Base-by-base conservation (phyloP, 2,797 vertebrate species). In the Schizopygopsis pylzovi region DNA sequence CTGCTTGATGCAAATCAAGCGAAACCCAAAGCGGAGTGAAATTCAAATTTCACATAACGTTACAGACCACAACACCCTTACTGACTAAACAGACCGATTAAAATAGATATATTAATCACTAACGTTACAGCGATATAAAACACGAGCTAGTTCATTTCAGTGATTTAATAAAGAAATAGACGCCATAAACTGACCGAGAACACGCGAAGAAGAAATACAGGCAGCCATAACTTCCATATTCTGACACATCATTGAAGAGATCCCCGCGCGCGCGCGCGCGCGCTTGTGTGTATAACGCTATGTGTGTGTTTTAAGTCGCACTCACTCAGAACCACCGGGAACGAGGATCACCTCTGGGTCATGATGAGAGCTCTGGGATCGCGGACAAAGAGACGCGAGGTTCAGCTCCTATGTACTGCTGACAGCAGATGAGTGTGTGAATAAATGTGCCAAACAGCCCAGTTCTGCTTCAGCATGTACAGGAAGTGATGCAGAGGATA, bases 281-380 rank as follows among this genome's bases (percentile, higher is more conserved):
- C 8, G 22, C 7, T 49, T 6, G 65, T n/a, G 16, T 16, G 63
- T 47, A 25, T 39, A 13, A 20, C 25, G 6, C 4, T 4, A 2
- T 41, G 8, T 25, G 4, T 37, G 63, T 54, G 18, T 45, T 9
- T 6, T 18, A 79, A 83, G 88, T 91, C 93, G 92, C 93, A 94
- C 94, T 94, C 92, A 91, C 89, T 95, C 95, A 96, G 95, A 95
- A 94, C 94, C 95, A 95, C 95, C 95, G 89, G 95, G 93, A 93
- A 88, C 90, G 92, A 95, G 91, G 94, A 96, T 96, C 96, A 96
- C 94, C 95, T 96, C 54, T 93, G 93, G 92, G 93, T 94, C 96
- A 96, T 96, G 16, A 68, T 93, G 91, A 88, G 56, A 63, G 63
- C 41, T 70, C 83, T 89, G 10, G 28, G 90, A 85, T 89, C 90